Base-by-base conservation (phyloP, 2,888 invertebrate genomes). In the Eurytoma californica region DNA sequence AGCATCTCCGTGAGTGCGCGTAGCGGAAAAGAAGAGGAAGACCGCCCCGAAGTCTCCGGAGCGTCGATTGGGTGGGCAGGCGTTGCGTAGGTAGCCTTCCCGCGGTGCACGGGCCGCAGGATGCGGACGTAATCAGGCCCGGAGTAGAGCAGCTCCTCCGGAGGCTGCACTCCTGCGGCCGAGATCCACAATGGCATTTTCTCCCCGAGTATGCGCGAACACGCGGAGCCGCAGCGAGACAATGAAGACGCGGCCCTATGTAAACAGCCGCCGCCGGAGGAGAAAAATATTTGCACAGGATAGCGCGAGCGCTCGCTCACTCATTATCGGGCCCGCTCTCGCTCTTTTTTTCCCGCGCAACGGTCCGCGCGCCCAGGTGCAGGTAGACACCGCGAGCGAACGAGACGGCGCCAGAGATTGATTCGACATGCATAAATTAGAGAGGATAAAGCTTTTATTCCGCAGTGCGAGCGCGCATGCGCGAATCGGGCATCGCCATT, bases 251-350 rank as follows among this genome's bases (percentile, higher is more conserved):
- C 5, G 24, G 39, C 18, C 80, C 89, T 88, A 87, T 89, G 86
- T 88, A 90, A 90, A 90, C 88, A 90, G 82, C 70, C 82, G 82
- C 77, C 2, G 39, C 39, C 39, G 39, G 84, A 53, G 53, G 87
- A 87, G 87, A 87, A 88, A 90, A 90, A 90, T 90, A 90, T 90
- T 90, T 90, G 90, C 88, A 88, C 89, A 89, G 90, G 90, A 90
- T 86, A 16, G 61, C 60, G 20, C 18, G 28, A 63, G 30, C 76
- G 60, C 86, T 85, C 85, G 84, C n/a, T 84, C 82, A 84, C 89
- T 90, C 89, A 90, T 90, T 90, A 90, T 90, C 90, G 86, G 86
- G 86, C 84, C 86, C 83, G 83, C 85, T 83, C 80, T 77, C 77
- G 65, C 80, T 76, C 74, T 16, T 63, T 16, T 63, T 72, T 58